Base-by-base conservation (phyloP, 2,888 invertebrate genomes). In the Lypha dubia region DNA sequence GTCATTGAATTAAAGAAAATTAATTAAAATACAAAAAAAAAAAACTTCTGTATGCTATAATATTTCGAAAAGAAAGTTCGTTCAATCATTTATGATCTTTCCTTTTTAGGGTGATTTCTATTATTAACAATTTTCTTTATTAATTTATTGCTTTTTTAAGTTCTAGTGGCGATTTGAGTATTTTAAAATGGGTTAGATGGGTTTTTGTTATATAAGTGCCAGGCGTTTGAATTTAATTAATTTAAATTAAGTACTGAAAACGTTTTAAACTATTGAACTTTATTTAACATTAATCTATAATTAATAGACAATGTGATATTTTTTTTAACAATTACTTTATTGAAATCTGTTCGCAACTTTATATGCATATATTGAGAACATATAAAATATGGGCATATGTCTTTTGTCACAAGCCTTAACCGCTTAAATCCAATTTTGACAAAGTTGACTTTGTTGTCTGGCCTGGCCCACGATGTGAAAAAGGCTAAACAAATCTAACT, bases 11-110 rank as follows among this genome's bases (percentile, higher is more conserved):
- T 41, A 67, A 53, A 70, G 58, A 62, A 74, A 79, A 60, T 75
- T 60, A 80, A 80, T 67, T 71, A 62, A 76, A 70, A 73, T n/a
- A 20, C 67, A 67, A 67, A 44, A 71, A 60, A 58, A n/a, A n/a
- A n/a, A n/a, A n/a, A n/a, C n/a, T n/a, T 3, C 75, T 83, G 38
- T 11, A 58, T 49, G 20, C 28, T 28, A 53, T 53, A 24, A 15
- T 13, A 53, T 13, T 15, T 22, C 24, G 3, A 15, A 53, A 53
- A 46, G 1, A 46, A 22, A 46, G 56, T 44, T 46, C 13, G 56
- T 44, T 46, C 13, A 20, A 3, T 44, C 9, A 13, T 20, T 67
- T 67, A 13, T 15, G 44, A 20, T 8, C n/a, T 13, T 56, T 32
- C 32, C 8, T 35, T 44, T 46, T 67, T 24, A 11, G 22, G 56